These are phyloP conservation scores for Scomberomorus guttatus DNA, from an alignment of 2,797 vertebrate genomes.

Conservation along the genomic window DNA sequence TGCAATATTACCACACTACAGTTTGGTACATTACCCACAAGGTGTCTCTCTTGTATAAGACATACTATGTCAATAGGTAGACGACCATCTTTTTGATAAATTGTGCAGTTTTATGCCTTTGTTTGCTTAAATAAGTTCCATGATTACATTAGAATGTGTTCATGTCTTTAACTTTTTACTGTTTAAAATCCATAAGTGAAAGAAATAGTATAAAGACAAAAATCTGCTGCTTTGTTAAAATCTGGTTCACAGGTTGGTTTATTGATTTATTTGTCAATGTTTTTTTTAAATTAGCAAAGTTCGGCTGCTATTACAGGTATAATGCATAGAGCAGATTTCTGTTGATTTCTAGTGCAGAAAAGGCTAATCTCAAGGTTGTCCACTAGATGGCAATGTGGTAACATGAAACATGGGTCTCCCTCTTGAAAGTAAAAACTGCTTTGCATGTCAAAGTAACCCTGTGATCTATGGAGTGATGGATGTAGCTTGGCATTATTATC, in stretches of 20 bases:
- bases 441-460: constrained; percentile 43
- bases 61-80: neutral
- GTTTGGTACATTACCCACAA: constrained; percentile 36
- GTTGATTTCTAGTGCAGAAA: neutral
- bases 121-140: neutral
- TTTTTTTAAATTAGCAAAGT: neutral
- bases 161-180: neutral
- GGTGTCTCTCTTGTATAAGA: constrained; percentile 52
- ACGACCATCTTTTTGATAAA: fast-evolving
- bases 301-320: neutral
- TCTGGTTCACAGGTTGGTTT: neutral
- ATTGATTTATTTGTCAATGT: neutral
- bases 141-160: neutral
- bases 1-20: neutral
- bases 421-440: constrained; percentile 17
- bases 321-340: neutral
- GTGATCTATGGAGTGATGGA: constrained; percentile 77
- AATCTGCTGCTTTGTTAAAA: neutral
- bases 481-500: constrained; percentile 81
- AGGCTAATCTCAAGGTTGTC: neutral
- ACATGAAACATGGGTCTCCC: constrained; percentile 17
- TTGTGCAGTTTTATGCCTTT: neutral
- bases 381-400: constrained; percentile 83
- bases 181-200: neutral
- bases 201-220: neutral